phyloP scores from a whole-genome alignment of 2,113 vertebrate genomes.

The Mesitornis unicolor region DNA sequence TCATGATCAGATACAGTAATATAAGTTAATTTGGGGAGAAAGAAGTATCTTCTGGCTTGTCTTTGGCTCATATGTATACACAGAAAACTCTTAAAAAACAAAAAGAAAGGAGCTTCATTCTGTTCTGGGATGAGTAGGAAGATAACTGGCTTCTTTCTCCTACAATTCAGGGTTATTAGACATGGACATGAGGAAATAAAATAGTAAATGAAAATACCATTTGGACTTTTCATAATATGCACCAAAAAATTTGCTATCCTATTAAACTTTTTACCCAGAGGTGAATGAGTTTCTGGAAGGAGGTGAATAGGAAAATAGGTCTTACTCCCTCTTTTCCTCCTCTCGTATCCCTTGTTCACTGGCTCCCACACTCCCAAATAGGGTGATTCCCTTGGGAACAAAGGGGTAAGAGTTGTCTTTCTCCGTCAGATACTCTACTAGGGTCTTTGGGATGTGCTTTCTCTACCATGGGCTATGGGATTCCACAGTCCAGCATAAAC shows the following conservation, averaged over 20 bases:
- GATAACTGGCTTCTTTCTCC: background rate
- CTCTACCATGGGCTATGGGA: background rate
- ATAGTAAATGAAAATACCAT: background rate
- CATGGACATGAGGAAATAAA: background rate
- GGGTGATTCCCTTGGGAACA: background rate
- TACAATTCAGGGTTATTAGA: background rate
- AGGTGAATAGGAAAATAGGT: background rate
- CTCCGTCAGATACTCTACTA: background rate
- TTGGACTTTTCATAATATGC: background rate
- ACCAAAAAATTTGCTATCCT: background rate
- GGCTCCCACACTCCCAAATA: background rate
- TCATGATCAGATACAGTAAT: background rate
- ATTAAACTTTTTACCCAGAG: background rate
- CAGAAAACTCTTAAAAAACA: background rate
- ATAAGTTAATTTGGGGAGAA: background rate
- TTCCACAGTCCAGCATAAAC: background rate
- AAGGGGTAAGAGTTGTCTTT: background rate
- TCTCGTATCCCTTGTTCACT: background rate
- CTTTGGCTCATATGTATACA: background rate
- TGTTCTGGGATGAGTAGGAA: background rate
- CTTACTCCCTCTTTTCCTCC: background rate
- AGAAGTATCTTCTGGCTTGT: background rate
- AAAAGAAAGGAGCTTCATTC: rapidly evolving
- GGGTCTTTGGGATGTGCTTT: background rate
- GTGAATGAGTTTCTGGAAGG: background rate